Percentiles rank a stretch among this genome's conserved stretches.
These are phyloP conservation scores for Sturnira hondurensis DNA, from an alignment of 2,113 vertebrate genomes.

Conservation along the genomic window DNA sequence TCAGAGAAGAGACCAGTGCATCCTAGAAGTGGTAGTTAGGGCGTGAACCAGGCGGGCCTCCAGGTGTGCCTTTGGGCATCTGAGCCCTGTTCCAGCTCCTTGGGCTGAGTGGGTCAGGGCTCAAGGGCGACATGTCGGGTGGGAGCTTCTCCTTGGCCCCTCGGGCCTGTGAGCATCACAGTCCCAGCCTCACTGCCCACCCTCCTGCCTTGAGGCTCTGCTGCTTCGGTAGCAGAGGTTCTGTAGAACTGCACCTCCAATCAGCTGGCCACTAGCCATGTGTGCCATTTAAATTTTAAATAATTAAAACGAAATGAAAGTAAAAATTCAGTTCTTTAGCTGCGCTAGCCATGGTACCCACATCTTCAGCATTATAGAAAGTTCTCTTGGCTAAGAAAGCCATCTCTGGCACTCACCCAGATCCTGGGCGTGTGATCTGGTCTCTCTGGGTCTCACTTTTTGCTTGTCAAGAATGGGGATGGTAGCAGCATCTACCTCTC, in stretches of 20 bases:
- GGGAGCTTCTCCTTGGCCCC: background rate
- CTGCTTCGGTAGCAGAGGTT: background rate
- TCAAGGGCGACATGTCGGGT: accelerated
- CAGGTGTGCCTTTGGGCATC: background rate
- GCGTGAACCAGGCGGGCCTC: background rate
- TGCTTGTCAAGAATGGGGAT: background rate
- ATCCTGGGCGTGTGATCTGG: background rate
- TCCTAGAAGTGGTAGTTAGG: background rate
- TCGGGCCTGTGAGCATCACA: accelerated
- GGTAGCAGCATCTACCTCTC: background rate
- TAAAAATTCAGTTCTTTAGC: background rate
- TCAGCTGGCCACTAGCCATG: background rate
- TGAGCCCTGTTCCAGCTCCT: background rate
- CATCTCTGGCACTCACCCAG: background rate
- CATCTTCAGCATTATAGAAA: background rate
- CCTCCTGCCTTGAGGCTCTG: background rate
- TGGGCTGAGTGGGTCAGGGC: background rate
- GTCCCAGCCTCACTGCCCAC: accelerated
- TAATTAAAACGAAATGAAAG: background rate
- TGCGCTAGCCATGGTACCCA: background rate
- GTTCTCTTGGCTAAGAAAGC: background rate
- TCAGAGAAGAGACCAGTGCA: background rate
- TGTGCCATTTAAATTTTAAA: background rate
- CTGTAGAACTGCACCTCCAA: background rate
- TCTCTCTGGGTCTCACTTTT: background rate